Evolutionary conservation across 1,140 invertebrate species (phyloP), one percentile per base, ranked within the genome.

Genomic region (Eurosta solidaginis): DNA sequence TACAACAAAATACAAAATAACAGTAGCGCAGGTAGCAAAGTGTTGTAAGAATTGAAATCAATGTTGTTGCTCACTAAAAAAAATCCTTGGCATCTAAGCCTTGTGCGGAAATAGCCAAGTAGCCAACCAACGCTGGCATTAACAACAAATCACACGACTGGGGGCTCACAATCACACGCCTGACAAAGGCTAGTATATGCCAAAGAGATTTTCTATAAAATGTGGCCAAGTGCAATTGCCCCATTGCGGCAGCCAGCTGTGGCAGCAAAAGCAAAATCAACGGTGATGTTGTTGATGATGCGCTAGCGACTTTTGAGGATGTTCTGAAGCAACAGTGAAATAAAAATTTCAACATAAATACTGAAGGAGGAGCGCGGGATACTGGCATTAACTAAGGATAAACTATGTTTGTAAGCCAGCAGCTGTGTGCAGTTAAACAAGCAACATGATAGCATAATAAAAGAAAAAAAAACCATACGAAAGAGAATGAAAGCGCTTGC

Each of bases 161-260:
- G 44, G 73, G 73, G n/a, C 22, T 9, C 5, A n/a, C n/a, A 33
- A 14, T 0, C 27, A 63, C n/a, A 63, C 20, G 17, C 14, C 20
- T 33, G 12, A 17, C 54, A 17, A 59, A 33, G 22, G 54, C 27
- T 25, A 59, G 50, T 25, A 14, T n/a, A n/a, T n/a, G n/a, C 14
- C 54, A 4, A 14, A 63, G 54, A 33, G 59, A 36, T 20, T 40
- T 29, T 14, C 73, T 47, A 74, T 74, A 74, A 74, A 74, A 74
- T 74, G 73, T 74, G 73, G 73, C 73, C 44, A 74, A 74, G 40
- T 74, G 44, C 73, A 74, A 74, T 74, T 47, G 73, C 73, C 22
- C n/a, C 59, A 68, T 68, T 68, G 59, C 20, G 59, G 59, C 59
- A 68, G 33, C 14, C 59, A 68, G 59, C 59, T 68, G 33, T 42